Evolutionary conservation across 2,797 vertebrate genomes (phyloP), one percentile per base, ranked within the genome.

Genomic region (Tragelaphus eurycerus): DNA sequence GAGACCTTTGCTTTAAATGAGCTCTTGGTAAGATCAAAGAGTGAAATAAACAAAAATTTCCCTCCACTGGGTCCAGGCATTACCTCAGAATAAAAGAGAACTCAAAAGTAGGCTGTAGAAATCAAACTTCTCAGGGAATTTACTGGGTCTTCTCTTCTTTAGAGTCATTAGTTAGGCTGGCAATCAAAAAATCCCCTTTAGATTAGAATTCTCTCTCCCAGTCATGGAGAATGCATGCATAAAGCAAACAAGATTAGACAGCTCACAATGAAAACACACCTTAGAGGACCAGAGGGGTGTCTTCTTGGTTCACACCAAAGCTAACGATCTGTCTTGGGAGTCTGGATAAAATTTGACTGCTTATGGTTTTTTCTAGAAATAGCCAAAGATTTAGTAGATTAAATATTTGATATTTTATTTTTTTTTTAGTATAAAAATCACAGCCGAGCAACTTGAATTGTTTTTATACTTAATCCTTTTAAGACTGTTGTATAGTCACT

Each of bases 1-100:
- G 79, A 27, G 34, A 87, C 14, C 16, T 93, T 54, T 67, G 76
- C 62, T 95, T 95, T 97, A 64, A 93, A 48, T 90, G 52, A 84
- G 27, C 21, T 91, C 78, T 97, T 93, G 85, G 55, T 83, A 86
- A 93, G 78, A 91, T 94, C 62, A 96, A 95, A 97, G 74, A 46
- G 23, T 0, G 19, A 93, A 95, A 90, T 85, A 97, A 96, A 84
- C 59, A 91, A 92, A 96, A 52, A 86, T 87, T 96, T 90, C 67
- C 74, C 82, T 96, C 67, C 64, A 52, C 16, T 81, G 29, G 52
- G 27, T 95, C 54, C 38, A 97, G 93, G 82, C 34, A 83, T 97
- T 96, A 81, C 62, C 57, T 97, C 88, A 96, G 92, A 83, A 90
- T 85, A 55, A 95, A 89, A 86, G 89, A 60, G 67, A 67, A 79